Base-by-base conservation (phyloP, 1,140 invertebrate species). In the Atopsyche davidsoni region DNA sequence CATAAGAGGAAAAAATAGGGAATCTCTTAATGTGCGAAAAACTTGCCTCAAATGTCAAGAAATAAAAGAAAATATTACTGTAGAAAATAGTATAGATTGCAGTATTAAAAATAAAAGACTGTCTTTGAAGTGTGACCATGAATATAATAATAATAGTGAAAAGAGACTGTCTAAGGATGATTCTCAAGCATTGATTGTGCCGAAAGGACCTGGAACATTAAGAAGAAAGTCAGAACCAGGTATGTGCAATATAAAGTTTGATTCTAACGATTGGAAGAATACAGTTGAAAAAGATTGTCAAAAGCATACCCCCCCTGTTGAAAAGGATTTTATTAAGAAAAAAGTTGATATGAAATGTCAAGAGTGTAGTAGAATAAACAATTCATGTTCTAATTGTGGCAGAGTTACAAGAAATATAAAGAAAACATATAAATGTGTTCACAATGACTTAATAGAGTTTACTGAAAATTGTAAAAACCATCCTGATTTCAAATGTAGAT, bases 191-290 rank as follows among this genome's bases (percentile, higher is more conserved):
- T 67, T 68, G 4, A 71, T 66, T 38, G 59, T 78, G 23, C 72
- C 75, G 6, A 76, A 80, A 57, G 35, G 14, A 1, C 72, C 79
- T 53, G 68, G 73, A 4, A 80, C 74, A 47, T 83, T 82, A 82
- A 66, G 83, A 59, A 67, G 83, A 53, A 86, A 86, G 66, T 86
- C 83, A 9, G 84, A 86, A 61, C 84, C 84, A 2, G 80, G 80
- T 2, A 69, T 80, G 53, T 66, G 51, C 0, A 58, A 70, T 53
- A 57, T 53, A 10, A 53, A 57, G 10, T 53, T 57, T 18, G 43
- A 57, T 45, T 31, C 46, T 2, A 46, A 47, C 42, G 35, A 57
- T 46, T 50, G 43, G 45, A 49, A 48, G 39, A 49, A 48, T 10
- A 36, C 39, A 9, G 22, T 42, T 14, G 44, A 56, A 16, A 55